These are phyloP conservation scores for Lethocerus indicus DNA, from an alignment of 1,140 invertebrate genomes.

Conservation along the genomic window DNA sequence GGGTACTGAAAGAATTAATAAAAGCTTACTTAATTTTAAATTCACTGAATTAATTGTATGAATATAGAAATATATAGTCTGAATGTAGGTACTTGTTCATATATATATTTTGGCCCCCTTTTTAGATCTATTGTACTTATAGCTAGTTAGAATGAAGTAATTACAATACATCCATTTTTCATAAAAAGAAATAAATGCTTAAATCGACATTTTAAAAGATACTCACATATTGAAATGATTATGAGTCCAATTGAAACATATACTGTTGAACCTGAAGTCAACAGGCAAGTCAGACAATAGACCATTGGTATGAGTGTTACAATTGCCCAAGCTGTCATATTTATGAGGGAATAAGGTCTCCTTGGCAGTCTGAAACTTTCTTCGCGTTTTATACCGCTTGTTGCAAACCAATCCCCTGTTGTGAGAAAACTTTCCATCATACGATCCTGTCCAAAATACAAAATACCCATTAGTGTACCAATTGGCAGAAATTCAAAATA, in stretches of 20 bases:
- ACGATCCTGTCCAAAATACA: background rate
- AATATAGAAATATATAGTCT: too few relatives aligned
- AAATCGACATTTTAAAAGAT: conserved; percentile 7
- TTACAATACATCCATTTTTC: too few relatives aligned
- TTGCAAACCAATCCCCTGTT: conserved; percentile 65
- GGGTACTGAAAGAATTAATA: too few relatives aligned
- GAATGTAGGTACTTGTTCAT: too few relatives aligned
- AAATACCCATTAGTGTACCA: too few relatives aligned
- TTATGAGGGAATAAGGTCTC: conserved; percentile 47
- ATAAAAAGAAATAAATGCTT: too few relatives aligned
- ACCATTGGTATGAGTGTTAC: conserved; percentile 49
- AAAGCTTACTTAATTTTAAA: too few relatives aligned
- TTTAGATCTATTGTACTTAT: too few relatives aligned
- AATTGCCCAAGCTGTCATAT: conserved; percentile 43
- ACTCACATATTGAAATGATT: conserved; percentile 56
- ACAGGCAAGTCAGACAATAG: conserved; percentile 45
- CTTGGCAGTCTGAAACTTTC: conserved; percentile 34
- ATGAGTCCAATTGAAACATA: conserved; percentile 45
- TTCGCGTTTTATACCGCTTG: conserved; percentile 45
- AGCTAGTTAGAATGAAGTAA: too few relatives aligned
- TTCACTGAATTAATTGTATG: too few relatives aligned
- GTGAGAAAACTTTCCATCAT: conserved; percentile 30
- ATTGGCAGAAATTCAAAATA: too few relatives aligned
- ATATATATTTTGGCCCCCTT: too few relatives aligned
- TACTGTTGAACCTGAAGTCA: conserved; percentile 54